A percentile compares a stretch with the other conserved stretches of the same genome.
phyloP scores from a whole-genome alignment of 2,888 invertebrate genomes.

The Prosapia bicincta region DNA sequence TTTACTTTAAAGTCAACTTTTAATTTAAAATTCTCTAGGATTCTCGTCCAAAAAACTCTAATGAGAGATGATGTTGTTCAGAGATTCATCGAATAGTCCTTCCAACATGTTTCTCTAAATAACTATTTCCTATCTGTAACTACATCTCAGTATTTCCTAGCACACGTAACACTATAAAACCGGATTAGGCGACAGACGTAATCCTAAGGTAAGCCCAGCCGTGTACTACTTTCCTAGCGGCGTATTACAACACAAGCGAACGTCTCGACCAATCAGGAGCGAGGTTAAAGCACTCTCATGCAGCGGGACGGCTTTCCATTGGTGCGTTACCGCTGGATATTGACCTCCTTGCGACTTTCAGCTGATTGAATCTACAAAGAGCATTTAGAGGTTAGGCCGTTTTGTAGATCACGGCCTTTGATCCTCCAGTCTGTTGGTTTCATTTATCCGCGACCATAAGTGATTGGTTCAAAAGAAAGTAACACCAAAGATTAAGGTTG shows the following conservation, averaged over 20 bases:
- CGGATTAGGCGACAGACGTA: not conserved
- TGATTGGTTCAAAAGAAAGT: no score
- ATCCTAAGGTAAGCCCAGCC: not conserved
- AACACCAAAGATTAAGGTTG: no score
- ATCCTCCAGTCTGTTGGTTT: not conserved
- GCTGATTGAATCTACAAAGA: not conserved
- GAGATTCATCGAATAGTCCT: no score
- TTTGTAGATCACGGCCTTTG: not conserved
- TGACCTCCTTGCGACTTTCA: conserved; percentile 17
- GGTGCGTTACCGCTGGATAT: conserved; percentile 10
- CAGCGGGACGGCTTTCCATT: conserved; percentile 20
- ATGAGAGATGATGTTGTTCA: no score
- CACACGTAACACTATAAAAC: not conserved
- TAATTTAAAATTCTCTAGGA: no score
- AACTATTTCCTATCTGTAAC: no score
- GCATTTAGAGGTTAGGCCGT: not conserved
- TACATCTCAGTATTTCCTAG: no score
- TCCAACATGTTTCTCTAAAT: no score
- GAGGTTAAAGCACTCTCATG: conserved; percentile 23
- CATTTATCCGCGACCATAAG: no score
- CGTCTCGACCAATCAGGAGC: conserved; percentile 15
- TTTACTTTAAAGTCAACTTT: no score
- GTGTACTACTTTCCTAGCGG: not conserved
- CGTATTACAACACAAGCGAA: not conserved
- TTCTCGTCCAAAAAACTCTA: no score